phyloP scores from a whole-genome alignment of 2,888 invertebrate species.

The Lithosia quadra region DNA sequence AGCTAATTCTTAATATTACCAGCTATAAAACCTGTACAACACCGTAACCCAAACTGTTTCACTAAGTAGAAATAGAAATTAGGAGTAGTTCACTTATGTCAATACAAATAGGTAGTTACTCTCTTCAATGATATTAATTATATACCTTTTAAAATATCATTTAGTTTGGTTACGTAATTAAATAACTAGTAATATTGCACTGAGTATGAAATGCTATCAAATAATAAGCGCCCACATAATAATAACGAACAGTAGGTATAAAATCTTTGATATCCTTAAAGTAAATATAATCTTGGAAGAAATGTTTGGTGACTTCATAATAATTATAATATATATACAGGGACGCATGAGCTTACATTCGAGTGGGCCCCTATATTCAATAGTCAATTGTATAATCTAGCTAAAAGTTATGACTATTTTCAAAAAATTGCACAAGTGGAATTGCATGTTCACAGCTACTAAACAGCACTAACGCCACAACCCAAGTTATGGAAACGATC shows the following conservation, averaged over 20 bases:
- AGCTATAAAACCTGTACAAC: constrained; percentile 86
- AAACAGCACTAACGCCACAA: constrained; percentile 78
- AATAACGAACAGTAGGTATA: constrained; percentile 75
- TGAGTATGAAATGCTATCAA: constrained; percentile 87
- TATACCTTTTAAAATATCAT: constrained; percentile 83
- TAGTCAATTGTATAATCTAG: constrained; percentile 85
- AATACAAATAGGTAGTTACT: constrained; percentile 86
- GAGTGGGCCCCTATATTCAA: constrained; percentile 86
- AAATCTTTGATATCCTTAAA: constrained; percentile 82
- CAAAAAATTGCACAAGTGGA: constrained; percentile 86
- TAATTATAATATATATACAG: constrained; percentile 66
- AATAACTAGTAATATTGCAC: constrained; percentile 88
- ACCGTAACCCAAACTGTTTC: constrained; percentile 85
- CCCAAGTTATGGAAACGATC: constrained; percentile 71
- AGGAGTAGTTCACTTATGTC: constrained; percentile 82
- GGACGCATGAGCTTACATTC: constrained; percentile 75
- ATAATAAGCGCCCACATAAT: constrained; percentile 86
- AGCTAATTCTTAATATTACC: constrained; percentile 86
- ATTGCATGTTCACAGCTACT: constrained; percentile 85
- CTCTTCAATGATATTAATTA: constrained; percentile 83
- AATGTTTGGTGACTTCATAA: constrained; percentile 78
- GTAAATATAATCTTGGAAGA: constrained; percentile 86
- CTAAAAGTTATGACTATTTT: constrained; percentile 86
- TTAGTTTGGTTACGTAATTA: constrained; percentile 88
- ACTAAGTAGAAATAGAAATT: constrained; percentile 79